These are phyloP conservation scores for Pandemis corylana DNA, from an alignment of 2,888 invertebrate genomes.

Conservation along the genomic window DNA sequence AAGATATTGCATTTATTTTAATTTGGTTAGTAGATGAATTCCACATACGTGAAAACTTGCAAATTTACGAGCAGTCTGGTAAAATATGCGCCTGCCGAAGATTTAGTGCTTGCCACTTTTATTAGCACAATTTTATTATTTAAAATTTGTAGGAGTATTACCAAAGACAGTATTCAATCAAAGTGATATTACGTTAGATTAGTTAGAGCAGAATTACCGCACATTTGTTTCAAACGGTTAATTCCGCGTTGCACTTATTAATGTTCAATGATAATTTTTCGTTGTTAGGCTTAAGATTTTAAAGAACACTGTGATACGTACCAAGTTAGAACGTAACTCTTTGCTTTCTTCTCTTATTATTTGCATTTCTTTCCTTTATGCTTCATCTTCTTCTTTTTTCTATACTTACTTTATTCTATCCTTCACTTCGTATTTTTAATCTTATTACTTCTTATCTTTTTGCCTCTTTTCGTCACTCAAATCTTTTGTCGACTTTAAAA, in stretches of 20 bases:
- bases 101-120: conserved; percentile 51
- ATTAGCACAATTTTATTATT: conserved; percentile 37
- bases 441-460: neutral
- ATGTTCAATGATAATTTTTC: conserved; percentile 64
- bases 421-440: too few relatives aligned
- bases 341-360: conserved; percentile 42
- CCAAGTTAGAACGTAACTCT: conserved; percentile 61
- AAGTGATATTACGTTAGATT: conserved; percentile 61
- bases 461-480: neutral
- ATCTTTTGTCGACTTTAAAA: neutral
- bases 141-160: conserved; percentile 56
- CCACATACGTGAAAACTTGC: neutral
- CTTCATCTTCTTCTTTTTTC: conserved; percentile 26
- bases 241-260: conserved; percentile 68
- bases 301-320: conserved; percentile 82
- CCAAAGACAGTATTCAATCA: conserved; percentile 82
- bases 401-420: conserved; percentile 4
- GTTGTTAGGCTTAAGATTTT: conserved; percentile 57
- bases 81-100: conserved; percentile 15
- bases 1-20: conserved; percentile 11
- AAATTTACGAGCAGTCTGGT: conserved; percentile 27
- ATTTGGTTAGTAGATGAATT: neutral
- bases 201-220: conserved; percentile 73
- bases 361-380: conserved; percentile 33
- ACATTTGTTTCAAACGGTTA: conserved; percentile 83